These are phyloP conservation scores for Hylaea fasciaria DNA, from an alignment of 2,888 invertebrate genomes.

Conservation along the genomic window DNA sequence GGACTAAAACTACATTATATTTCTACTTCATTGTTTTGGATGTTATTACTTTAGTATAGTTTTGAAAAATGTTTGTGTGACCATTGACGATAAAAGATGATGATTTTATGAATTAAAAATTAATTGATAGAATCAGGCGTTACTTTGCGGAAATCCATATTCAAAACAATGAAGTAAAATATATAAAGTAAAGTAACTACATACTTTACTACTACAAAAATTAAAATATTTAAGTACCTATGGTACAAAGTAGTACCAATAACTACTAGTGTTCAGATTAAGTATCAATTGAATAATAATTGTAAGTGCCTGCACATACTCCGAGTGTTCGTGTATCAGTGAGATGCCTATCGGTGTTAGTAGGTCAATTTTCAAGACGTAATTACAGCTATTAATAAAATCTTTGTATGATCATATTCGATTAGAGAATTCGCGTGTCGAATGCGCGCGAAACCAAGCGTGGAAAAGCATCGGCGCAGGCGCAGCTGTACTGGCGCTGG, in stretches of 20 bases:
- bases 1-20: too few relatives aligned
- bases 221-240: not conserved
- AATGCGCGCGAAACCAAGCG: constrained; percentile 77
- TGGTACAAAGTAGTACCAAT: not conserved
- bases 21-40: too few relatives aligned
- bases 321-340: constrained; percentile 24
- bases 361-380: constrained; percentile 35
- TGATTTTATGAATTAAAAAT: not conserved
- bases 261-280: too few relatives aligned
- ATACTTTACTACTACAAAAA: not conserved
- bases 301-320: constrained; percentile 4
- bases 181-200: too few relatives aligned
- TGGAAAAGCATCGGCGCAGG: constrained; percentile 71
- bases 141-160: too few relatives aligned
- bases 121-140: too few relatives aligned
- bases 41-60: not conserved
- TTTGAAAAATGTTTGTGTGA: not conserved
- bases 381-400: constrained; percentile 31
- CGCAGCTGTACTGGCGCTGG: constrained; percentile 69
- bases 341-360: constrained; percentile 28
- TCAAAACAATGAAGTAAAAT: not conserved
- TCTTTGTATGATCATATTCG: constrained; percentile 32
- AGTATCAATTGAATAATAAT: not conserved
- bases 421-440: constrained; percentile 47
- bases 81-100: not conserved